These are phyloP conservation scores for Tragelaphus scriptus DNA, from an alignment of 2,113 vertebrate genomes.

Conservation along the genomic window DNA sequence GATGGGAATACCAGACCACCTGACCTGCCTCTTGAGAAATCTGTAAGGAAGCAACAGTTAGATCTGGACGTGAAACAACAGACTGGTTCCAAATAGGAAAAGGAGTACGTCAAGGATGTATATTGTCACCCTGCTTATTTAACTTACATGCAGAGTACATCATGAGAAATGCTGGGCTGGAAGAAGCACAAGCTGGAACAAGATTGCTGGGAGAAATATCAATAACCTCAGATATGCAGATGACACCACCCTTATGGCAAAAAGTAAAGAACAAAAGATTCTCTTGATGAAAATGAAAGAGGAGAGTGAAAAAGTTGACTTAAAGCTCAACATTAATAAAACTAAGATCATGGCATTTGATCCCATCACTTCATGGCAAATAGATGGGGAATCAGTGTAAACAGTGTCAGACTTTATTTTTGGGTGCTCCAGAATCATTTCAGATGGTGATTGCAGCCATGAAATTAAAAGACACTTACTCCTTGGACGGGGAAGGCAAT, in stretches of 20 bases:
- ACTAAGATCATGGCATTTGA: not conserved
- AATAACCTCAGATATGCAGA: not conserved
- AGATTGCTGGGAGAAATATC: not conserved
- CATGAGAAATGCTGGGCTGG: not conserved
- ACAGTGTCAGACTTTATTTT: not conserved
- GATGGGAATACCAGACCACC: no score
- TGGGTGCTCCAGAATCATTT: not conserved
- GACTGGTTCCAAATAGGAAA: not conserved
- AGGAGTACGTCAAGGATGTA: accelerated
- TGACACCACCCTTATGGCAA: not conserved
- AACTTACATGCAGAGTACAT: not conserved
- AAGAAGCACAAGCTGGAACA: not conserved
- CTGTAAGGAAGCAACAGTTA: not conserved
- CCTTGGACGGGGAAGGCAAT: no score
- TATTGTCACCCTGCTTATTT: not conserved
- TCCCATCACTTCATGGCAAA: not conserved
- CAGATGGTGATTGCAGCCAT: not conserved
- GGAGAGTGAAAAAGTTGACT: not conserved
- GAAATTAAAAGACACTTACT: not conserved
- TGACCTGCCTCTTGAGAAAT: no score
- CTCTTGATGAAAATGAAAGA: not conserved
- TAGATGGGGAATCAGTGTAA: not conserved
- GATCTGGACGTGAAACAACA: no score
- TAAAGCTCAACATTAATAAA: not conserved
- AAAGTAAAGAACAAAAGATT: not conserved